These are phyloP conservation scores for Excalfactoria chinensis DNA, from an alignment of 2,113 vertebrate genomes.

Conservation along the genomic window DNA sequence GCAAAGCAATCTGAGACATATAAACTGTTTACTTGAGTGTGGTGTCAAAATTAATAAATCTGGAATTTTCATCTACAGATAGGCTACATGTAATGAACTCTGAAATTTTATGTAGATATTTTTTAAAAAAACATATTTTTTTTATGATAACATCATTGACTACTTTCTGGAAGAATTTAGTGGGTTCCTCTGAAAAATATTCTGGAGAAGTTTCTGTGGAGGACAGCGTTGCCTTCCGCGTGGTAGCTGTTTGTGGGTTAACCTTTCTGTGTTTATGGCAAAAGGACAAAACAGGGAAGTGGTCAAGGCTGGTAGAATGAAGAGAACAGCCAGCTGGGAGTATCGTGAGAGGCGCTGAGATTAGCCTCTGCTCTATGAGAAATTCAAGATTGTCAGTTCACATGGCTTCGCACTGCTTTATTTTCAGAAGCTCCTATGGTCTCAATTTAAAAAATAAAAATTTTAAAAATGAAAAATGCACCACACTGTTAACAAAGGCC, in stretches of 20 bases:
- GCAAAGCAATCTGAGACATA: background rate
- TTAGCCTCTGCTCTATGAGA: background rate
- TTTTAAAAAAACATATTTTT: background rate
- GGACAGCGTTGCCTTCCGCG: background rate
- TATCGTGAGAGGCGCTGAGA: background rate
- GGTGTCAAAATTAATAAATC: background rate
- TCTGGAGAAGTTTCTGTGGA: background rate
- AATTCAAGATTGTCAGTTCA: slow-evolving; percentile 10
- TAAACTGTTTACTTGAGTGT: background rate
- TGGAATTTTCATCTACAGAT: background rate
- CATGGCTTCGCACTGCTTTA: background rate
- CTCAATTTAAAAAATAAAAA: background rate
- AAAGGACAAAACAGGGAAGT: slow-evolving; percentile 9
- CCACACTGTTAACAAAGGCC: background rate
- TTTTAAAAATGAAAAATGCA: background rate
- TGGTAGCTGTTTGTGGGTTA: background rate
- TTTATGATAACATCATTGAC: background rate
- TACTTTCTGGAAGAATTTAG: background rate
- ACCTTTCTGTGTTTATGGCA: background rate
- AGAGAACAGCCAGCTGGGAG: background rate
- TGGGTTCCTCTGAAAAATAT: background rate
- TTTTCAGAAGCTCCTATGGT: background rate
- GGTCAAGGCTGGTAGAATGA: slow-evolving; percentile 1
- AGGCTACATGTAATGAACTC: background rate
- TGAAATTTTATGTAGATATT: background rate